Conservation (phyloP, 2,113 vertebrate genomes). For the Mastomys natalensis region DNA sequence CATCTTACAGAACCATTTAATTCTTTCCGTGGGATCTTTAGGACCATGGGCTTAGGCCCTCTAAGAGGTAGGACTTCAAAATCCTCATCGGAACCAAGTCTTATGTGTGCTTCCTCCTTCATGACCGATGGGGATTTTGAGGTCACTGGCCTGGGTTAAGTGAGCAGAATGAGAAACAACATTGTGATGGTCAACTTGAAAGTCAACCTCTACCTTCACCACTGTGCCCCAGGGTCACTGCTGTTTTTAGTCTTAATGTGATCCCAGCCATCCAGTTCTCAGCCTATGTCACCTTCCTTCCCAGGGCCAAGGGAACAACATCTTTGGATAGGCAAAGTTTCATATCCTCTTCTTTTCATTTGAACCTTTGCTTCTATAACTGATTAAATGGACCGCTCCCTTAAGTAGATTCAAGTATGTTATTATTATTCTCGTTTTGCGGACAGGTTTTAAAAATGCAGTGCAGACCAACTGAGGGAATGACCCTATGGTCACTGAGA, state of each 20-base stretch:
- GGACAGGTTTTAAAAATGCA: neutral
- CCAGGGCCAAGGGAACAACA: neutral
- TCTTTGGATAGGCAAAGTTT: neutral
- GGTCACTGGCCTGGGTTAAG: conserved; percentile 25
- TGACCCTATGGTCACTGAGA: neutral
- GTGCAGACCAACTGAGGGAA: neutral
- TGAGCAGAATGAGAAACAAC: neutral
- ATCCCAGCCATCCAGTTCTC: accelerated
- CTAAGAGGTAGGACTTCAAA: neutral
- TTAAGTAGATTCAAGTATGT: neutral
- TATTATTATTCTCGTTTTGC: neutral
- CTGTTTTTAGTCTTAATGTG: neutral
- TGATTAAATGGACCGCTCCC: neutral
- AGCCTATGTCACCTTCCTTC: neutral
- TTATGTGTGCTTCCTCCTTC: neutral
- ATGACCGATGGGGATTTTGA: neutral
- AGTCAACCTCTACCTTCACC: neutral
- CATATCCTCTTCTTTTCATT: neutral
- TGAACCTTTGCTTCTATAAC: conserved; percentile 27
- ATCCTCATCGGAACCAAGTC: neutral
- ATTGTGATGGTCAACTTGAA: neutral
- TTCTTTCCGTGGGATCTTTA: neutral
- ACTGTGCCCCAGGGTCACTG: neutral
- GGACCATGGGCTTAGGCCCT: neutral
- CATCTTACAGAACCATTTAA: neutral